phyloP scores from a whole-genome alignment of 2,797 vertebrate genomes.

The Anguilla anguilla region DNA sequence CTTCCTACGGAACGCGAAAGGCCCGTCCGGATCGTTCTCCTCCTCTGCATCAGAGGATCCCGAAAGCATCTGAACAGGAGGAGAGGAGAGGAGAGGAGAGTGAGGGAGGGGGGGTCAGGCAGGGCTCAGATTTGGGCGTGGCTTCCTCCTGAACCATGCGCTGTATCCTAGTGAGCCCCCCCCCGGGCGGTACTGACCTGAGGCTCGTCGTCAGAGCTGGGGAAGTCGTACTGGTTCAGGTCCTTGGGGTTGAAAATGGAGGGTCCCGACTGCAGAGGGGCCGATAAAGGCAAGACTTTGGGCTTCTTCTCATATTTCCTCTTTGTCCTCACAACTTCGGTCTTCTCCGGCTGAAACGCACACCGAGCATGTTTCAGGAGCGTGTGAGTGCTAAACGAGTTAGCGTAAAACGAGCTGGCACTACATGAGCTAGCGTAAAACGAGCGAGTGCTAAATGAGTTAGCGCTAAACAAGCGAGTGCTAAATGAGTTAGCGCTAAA shows the following conservation, averaged over 20 bases:
- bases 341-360: conserved; percentile 85
- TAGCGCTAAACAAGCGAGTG: no score
- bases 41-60: conserved; percentile 97
- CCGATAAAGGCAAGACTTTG: conserved; percentile 83
- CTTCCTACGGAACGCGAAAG: conserved; percentile 96
- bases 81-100: no score
- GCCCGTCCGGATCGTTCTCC: conserved; percentile 96
- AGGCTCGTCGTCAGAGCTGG: conserved; percentile 96
- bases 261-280: conserved; percentile 82
- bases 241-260: conserved; percentile 95
- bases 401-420: no score
- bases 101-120: background rate
- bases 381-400: no score
- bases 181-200: conserved; percentile 81
- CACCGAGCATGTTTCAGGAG: background rate
- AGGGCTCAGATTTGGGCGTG: no score
- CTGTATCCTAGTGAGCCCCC: no score
- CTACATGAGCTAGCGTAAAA: no score
- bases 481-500: no score
- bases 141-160: no score
- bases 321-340: conserved; percentile 90
- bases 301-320: conserved; percentile 99
- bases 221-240: conserved; percentile 98
- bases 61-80: conserved; percentile 83
- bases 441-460: no score